These are phyloP conservation scores for Tetropium fuscum DNA, from an alignment of 2,888 invertebrate species.

Conservation along the genomic window DNA sequence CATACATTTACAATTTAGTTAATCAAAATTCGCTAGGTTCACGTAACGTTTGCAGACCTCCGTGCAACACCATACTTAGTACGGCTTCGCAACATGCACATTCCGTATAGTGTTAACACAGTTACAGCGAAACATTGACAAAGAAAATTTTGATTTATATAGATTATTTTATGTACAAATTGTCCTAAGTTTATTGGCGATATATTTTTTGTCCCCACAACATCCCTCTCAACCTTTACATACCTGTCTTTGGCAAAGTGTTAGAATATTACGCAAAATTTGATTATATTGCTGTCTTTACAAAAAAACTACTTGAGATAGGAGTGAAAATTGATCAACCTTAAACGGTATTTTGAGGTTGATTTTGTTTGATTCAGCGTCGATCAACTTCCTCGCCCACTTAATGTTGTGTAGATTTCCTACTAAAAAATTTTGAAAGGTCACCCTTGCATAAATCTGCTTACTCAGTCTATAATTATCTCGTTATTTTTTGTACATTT, in stretches of 20 bases:
- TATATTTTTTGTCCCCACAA: constrained; percentile 34
- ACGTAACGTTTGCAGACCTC: constrained; percentile 32
- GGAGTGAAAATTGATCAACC: background rate
- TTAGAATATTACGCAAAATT: constrained; percentile 46
- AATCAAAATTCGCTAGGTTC: constrained; percentile 40
- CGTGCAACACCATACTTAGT: constrained; percentile 8
- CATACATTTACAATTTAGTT: constrained; percentile 47
- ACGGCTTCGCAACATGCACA: background rate
- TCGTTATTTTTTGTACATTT: constrained; percentile 53
- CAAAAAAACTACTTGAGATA: constrained; percentile 16
- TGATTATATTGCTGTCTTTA: constrained; percentile 44
- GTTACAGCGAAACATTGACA: constrained; percentile 37
- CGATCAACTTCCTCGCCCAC: background rate
- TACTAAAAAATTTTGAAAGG: constrained; percentile 35
- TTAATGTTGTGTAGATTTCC: constrained; percentile 1
- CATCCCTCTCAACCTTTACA: constrained; percentile 33
- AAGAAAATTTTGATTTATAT: constrained; percentile 50
- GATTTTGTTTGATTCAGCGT: background rate
- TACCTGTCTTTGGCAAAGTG: constrained; percentile 44
- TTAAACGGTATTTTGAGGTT: background rate
- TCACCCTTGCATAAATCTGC: constrained; percentile 44
- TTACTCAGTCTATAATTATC: constrained; percentile 56
- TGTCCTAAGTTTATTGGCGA: constrained; percentile 51
- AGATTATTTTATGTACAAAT: constrained; percentile 56
- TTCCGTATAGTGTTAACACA: background rate